phyloP scores from a whole-genome alignment of 1,140 invertebrate genomes.

The Matsumurasca onukii region DNA sequence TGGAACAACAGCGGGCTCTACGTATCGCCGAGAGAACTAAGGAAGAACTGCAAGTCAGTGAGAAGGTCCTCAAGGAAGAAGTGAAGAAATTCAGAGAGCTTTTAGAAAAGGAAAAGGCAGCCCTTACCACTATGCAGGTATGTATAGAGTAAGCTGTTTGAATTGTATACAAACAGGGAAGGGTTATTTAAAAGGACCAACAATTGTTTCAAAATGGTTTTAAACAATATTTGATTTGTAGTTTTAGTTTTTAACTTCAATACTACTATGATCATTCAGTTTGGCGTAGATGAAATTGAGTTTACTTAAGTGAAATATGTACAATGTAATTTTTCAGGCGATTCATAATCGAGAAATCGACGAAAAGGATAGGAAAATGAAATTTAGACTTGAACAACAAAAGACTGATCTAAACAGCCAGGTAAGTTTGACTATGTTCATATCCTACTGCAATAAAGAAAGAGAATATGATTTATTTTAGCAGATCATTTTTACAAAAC shows the following conservation, averaged over 20 bases:
- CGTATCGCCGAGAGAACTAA: constrained; percentile 56
- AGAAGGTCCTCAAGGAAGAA: constrained; percentile 57
- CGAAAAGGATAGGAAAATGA: constrained; percentile 55
- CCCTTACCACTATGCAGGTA: constrained; percentile 49
- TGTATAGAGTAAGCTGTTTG: too few species aligned
- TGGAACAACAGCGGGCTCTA: constrained; percentile 59
- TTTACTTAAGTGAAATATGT: too few species aligned
- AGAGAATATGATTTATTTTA: not conserved
- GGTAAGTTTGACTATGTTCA: too few species aligned
- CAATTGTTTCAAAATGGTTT: too few species aligned
- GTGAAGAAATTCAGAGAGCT: constrained; percentile 52
- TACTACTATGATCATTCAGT: too few species aligned
- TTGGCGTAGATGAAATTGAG: too few species aligned
- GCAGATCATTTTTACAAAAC: not conserved
- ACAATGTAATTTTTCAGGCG: constrained; percentile 35
- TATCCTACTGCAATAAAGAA: not conserved
- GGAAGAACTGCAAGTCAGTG: constrained; percentile 57
- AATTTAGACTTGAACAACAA: constrained; percentile 55
- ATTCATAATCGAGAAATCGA: constrained; percentile 48
- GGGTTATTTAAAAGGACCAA: too few species aligned
- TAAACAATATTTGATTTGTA: too few species aligned
- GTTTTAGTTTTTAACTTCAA: too few species aligned
- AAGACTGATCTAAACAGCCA: constrained; percentile 58
- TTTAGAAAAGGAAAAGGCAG: constrained; percentile 54
- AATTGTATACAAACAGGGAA: too few species aligned